Base-by-base conservation (phyloP, 2,113 vertebrate genomes). In the Antechinus flavipes region DNA sequence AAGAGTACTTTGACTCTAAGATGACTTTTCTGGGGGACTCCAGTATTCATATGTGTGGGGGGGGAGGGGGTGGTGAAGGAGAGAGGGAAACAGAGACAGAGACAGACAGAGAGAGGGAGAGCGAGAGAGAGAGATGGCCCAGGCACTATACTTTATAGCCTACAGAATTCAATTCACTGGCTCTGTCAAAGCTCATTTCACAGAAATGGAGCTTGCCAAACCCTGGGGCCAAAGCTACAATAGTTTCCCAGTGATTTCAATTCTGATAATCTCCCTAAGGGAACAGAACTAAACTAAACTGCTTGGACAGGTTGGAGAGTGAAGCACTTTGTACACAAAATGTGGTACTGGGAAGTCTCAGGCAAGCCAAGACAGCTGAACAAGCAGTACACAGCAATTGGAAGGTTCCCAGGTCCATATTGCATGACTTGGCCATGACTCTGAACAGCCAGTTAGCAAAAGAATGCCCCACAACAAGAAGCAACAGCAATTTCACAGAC, bases 221-320 rank as follows among this genome's bases (percentile, higher is more conserved):
- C 26, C 53, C 55, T 94, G 24, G 46, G 68, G 92, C 61, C 68
- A 96, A 53, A 96, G 42, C 92, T 97, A 95, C 61, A 97, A 93
- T 96, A 97, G 96, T 95, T 98, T 97, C 97, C 89, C 68, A 97
- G 35, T 96, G 94, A 96, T 97, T 97, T 96, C 89, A 95, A 91
- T 96, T 97, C 93, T 95, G 94, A 96, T 97, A 91, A 96, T 93
- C 96, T 58, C 93, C 96, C 58, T 93, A 58, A 97, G 95, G 94
- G 89, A 97, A 95, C 50, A 84, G 19, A 84, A 84, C 68, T 84
- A 42, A n/a, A 76, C 5, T 92, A 94, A 93, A 25, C 55, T 97
- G 90, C 89, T 98, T 98, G 97, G 94, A 94, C 96, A 91, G 95
- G 54, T 95, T 97, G 53, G 89, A 93, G 12, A 96, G 84, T 24